A percentile compares a stretch with the other conserved stretches of the same genome.
These are phyloP conservation scores for Neodiprion fabricii DNA, from an alignment of 1,140 invertebrate species.

Conservation along the genomic window DNA sequence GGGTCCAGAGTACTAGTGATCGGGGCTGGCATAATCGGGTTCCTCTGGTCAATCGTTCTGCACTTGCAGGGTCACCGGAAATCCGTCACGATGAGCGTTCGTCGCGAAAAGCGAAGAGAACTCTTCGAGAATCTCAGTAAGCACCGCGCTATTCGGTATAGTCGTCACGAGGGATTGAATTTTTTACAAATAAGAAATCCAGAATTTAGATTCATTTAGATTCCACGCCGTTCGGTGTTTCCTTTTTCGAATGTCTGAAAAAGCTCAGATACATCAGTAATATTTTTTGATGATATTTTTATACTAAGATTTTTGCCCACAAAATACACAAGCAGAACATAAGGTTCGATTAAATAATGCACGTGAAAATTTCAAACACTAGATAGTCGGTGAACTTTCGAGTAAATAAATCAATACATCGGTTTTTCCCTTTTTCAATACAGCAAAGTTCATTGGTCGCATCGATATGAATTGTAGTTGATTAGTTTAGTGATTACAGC, in stretches of 20 bases:
- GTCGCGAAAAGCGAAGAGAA: slow-evolving; percentile 59
- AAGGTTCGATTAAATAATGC: no score
- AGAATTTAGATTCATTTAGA: background rate
- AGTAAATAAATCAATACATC: no score
- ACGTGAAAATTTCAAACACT: no score
- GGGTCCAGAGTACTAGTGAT: slow-evolving; percentile 43
- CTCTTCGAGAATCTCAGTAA: slow-evolving; percentile 63
- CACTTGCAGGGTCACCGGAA: slow-evolving; percentile 66
- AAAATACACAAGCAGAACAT: no score
- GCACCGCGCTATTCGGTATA: background rate
- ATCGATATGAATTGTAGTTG: background rate
- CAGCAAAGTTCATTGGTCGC: background rate
- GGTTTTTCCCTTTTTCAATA: background rate
- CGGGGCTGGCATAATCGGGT: slow-evolving; percentile 43
- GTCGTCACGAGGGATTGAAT: no score
- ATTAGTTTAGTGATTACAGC: no score
- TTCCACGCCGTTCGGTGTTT: no score
- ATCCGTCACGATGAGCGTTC: slow-evolving; percentile 67
- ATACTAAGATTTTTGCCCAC: no score
- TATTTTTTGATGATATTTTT: no score
- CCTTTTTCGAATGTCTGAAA: background rate
- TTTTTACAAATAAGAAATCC: no score
- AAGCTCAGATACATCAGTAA: background rate
- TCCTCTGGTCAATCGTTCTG: slow-evolving; percentile 64
- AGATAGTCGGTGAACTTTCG: no score